These are phyloP conservation scores for Chloroceryle aenea DNA, from an alignment of 2,113 vertebrate genomes.

Conservation along the genomic window DNA sequence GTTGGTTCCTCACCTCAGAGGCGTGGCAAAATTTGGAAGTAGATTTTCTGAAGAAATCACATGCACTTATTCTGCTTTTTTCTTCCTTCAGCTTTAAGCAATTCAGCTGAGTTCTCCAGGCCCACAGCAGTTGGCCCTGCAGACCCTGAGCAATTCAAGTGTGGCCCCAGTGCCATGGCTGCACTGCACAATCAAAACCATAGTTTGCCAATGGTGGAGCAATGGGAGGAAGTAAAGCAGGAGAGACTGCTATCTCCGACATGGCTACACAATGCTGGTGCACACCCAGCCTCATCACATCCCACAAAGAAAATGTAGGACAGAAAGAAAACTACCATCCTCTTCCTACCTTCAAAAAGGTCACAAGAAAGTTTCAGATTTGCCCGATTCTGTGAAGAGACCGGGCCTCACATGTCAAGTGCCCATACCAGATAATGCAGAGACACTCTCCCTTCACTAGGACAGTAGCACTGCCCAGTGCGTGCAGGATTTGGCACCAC, in stretches of 20 bases:
- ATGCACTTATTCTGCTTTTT: not conserved
- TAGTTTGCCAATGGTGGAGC: not conserved
- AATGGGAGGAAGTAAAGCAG: not conserved
- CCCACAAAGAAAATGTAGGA: accelerated
- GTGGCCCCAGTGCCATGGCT: not conserved
- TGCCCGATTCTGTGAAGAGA: not conserved
- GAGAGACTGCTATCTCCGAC: not conserved
- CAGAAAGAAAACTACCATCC: not conserved
- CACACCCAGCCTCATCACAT: not conserved
- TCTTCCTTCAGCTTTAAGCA: not conserved
- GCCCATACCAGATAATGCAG: not conserved
- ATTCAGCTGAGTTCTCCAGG: not conserved
- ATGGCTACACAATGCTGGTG: accelerated
- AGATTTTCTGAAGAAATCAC: not conserved
- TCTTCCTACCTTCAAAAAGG: not conserved
- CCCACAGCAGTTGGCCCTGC: not conserved
- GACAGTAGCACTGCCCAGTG: not conserved
- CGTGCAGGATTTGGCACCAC: accelerated
- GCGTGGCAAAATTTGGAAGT: not conserved
- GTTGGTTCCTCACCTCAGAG: not conserved
- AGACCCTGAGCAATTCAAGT: accelerated
- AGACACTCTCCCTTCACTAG: not conserved
- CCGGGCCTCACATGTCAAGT: not conserved
- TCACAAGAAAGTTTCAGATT: not conserved
- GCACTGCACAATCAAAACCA: not conserved